Evolutionary conservation across 2,888 invertebrate species (phyloP), one percentile per base, ranked within the genome.

Genomic region (Isotomurus palustris): DNA sequence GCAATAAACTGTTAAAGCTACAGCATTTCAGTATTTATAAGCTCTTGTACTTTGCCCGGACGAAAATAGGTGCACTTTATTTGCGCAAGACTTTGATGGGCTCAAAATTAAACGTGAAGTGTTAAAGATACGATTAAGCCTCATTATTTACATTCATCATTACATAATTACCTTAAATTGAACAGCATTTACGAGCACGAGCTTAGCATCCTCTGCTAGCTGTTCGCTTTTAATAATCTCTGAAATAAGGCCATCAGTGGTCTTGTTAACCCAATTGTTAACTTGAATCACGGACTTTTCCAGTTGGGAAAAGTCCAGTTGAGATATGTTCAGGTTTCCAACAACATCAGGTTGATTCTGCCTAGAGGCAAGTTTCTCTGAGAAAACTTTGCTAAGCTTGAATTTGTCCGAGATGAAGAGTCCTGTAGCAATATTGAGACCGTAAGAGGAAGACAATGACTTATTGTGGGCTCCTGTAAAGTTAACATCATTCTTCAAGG

Each of bases 181-280:
- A 17, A 57, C 56, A 10, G 36, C 52, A 47, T 57, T 57, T 6
- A 52, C 38, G 21, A 57, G 27, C 17, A 57, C 29, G 17, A 57
- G 24, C 17, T 52, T 45, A 12, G 25, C 44, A 14, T 44, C 29
- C 3, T 36, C 24, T n/a, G 22, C 25, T 5, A 43, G 12, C 12
- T 19, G 10, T 4, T 32, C 38, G 21, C 19, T 14, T 36, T 50
- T 14, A 17, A 50, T 17, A 17, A 50, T 24, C 2, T 3, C 25
- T 12, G 36, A 10, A 22, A 50, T 50, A 6, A 50, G 24, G 22
- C 50, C 50, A 21, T 25, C 36, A 4, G 50, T 50, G 8, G 38
- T 21, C 24, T n/a, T 25, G 10, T 50, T 50, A 3, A 50, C 24
- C 50, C 50, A 50, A 6, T 6, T 4, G 25, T 50, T 50, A 4